These are phyloP conservation scores for Pandemis corylana DNA, from an alignment of 2,888 invertebrate species.

Conservation along the genomic window DNA sequence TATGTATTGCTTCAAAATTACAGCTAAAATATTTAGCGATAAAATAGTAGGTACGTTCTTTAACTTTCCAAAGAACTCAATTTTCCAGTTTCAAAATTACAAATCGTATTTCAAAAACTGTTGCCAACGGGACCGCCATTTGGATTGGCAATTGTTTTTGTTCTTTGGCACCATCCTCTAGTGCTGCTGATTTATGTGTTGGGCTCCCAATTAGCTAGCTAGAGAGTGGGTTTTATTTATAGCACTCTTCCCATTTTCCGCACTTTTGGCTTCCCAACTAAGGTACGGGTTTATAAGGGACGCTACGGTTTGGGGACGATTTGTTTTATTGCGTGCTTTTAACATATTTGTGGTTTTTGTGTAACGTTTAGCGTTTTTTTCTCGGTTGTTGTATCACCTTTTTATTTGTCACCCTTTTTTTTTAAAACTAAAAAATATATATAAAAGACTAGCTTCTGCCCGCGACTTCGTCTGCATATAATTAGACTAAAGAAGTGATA, in stretches of 20 bases:
- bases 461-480: no score
- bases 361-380: no score
- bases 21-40: no score
- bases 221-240: slow-evolving; percentile 77
- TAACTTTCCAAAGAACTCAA: background rate
- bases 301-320: slow-evolving; percentile 45
- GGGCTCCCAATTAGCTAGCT: slow-evolving; percentile 78
- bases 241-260: slow-evolving; percentile 74
- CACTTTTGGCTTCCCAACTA: slow-evolving; percentile 63
- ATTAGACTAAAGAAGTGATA: no score
- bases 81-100: slow-evolving; percentile 40
- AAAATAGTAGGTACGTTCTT: no score
- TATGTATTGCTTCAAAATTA: background rate
- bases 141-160: slow-evolving; percentile 64
- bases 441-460: no score
- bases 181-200: slow-evolving; percentile 77
- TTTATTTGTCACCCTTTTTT: no score
- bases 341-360: no score
- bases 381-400: no score
- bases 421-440: no score
- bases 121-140: slow-evolving; percentile 49
- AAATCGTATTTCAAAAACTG: slow-evolving; percentile 49
- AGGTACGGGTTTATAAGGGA: slow-evolving; percentile 42
- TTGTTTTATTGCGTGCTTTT: background rate
- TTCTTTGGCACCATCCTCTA: slow-evolving; percentile 63